Evolutionary conservation across 2,797 vertebrate genomes (phyloP).

Genomic region (Amniataba percoides): DNA sequence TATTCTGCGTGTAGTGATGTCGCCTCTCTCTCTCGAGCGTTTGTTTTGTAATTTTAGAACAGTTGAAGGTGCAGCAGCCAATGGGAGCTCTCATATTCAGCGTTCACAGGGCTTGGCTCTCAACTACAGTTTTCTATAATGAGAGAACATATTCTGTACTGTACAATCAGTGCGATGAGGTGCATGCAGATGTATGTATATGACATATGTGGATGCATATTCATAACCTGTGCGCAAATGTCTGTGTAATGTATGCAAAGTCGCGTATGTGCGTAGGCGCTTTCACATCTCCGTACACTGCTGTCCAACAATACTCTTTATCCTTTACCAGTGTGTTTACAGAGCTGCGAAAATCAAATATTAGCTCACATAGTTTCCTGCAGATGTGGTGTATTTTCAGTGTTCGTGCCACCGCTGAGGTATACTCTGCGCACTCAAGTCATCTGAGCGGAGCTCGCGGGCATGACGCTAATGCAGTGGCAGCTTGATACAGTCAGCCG

Average conservation of each 20-base stretch:
- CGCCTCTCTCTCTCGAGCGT: not conserved
- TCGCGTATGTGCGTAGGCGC: slow-evolving; percentile 18
- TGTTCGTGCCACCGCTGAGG: not conserved
- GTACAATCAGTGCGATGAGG: slow-evolving; percentile 10
- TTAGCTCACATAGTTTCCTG: not conserved
- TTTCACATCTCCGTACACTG: slow-evolving; percentile 24
- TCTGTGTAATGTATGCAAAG: slow-evolving; percentile 65
- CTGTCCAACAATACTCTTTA: slow-evolving; percentile 12
- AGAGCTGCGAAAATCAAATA: not conserved
- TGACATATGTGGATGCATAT: slow-evolving; percentile 30
- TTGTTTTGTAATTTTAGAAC: not conserved
- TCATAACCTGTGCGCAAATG: slow-evolving; percentile 54
- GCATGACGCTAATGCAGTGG: slow-evolving; percentile 9
- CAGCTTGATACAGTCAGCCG: slow-evolving; percentile 15
- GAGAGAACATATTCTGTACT: not conserved
- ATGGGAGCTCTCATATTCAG: no score
- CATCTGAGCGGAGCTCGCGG: slow-evolving; percentile 1
- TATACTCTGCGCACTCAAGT: not conserved
- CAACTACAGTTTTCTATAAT: not conserved
- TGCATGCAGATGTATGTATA: slow-evolving; percentile 18
- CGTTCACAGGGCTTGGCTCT: no score
- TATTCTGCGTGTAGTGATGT: slow-evolving; percentile 8
- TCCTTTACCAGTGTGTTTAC: not conserved
- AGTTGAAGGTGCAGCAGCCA: not conserved
- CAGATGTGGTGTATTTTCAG: slow-evolving; percentile 6